Evolutionary conservation across 2,888 invertebrate genomes (phyloP).

Genomic region (Coleophora flavipennella): DNA sequence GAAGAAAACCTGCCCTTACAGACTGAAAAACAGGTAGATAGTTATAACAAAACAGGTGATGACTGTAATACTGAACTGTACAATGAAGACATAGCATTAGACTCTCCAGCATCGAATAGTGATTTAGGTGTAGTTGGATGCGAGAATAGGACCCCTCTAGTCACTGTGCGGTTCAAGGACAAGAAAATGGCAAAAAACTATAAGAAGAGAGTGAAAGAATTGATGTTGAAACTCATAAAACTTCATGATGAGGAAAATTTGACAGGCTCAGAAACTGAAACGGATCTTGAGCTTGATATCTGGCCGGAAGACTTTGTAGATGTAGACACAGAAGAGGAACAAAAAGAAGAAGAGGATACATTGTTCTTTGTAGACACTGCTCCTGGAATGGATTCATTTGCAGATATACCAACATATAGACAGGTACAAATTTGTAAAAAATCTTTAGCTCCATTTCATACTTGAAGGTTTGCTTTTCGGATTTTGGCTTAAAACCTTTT

Average conservation of each 20-base stretch:
- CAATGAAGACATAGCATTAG: conserved; percentile 47
- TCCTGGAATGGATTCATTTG: conserved; percentile 29
- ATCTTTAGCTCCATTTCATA: no score
- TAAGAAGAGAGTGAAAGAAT: conserved; percentile 57
- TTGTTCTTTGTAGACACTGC: conserved; percentile 60
- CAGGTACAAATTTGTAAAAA: conserved; percentile 31
- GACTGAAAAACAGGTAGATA: conserved; percentile 19
- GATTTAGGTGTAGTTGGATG: conserved; percentile 48
- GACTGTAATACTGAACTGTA: conserved; percentile 31
- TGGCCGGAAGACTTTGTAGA: conserved; percentile 52
- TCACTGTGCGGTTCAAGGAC: conserved; percentile 60
- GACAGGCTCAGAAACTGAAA: conserved; percentile 35
- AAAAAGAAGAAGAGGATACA: conserved; percentile 28
- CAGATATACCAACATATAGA: conserved; percentile 46
- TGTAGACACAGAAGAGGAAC: conserved; percentile 13
- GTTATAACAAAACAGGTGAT: neutral
- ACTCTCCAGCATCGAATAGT: conserved; percentile 46
- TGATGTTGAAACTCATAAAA: conserved; percentile 56
- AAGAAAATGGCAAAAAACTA: conserved; percentile 51
- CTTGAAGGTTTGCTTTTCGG: no score
- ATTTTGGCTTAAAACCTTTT: no score
- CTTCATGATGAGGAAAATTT: conserved; percentile 31
- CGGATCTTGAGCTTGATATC: conserved; percentile 50
- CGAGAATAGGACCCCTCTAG: conserved; percentile 51
- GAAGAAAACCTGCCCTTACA: neutral